Evolutionary conservation across 2,888 invertebrate species (phyloP), one percentile per base, ranked within the genome.

Genomic region (Lasiommata megera): DNA sequence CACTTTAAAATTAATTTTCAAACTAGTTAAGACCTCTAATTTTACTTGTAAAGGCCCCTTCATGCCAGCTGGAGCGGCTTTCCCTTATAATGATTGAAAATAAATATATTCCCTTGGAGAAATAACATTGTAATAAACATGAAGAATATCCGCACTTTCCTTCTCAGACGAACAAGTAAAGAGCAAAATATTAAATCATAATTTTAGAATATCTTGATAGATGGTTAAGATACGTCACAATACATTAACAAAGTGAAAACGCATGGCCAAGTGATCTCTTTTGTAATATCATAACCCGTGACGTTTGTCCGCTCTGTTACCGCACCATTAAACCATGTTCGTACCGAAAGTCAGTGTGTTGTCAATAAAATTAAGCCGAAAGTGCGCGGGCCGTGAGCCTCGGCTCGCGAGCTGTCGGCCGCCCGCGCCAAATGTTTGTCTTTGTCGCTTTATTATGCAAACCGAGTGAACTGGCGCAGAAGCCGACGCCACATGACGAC

Each of bases 381-480:
- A n/a, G n/a, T n/a, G n/a, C n/a, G n/a, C n/a, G n/a, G n/a, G 43
- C 28, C 43, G 43, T 28, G 31, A 58, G 12, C 37, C 12, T 38
- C 31, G 50, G 48, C 54, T 28, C 18, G n/a, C 12, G 3, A 44
- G 44, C 36, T 36, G 17, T 54, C 43, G 23, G 12, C 34, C 58
- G 38, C 16, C 38, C 8, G 36, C 43, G 55, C 55, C 54, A 52
- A 59, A 52, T 54, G 51, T 36, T 53, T 34, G 55, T 52, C 52
- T 59, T 40, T 56, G 55, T 52, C 46, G 55, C 40, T 56, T 55
- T 59, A 59, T 59, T 56, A 59, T 59, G 59, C 47, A 59, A 59
- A 52, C 51, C 29, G 55, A 14, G 34, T 17, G 48, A 46, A 38
- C 47, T 48, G 34, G 48, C 46, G 14, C 37, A 47, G n/a, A 50